A percentile compares a stretch with the other conserved stretches of the same genome.
phyloP scores from a whole-genome alignment of 1,140 invertebrate genomes.

The Daktulosphaira vitifoliae region DNA sequence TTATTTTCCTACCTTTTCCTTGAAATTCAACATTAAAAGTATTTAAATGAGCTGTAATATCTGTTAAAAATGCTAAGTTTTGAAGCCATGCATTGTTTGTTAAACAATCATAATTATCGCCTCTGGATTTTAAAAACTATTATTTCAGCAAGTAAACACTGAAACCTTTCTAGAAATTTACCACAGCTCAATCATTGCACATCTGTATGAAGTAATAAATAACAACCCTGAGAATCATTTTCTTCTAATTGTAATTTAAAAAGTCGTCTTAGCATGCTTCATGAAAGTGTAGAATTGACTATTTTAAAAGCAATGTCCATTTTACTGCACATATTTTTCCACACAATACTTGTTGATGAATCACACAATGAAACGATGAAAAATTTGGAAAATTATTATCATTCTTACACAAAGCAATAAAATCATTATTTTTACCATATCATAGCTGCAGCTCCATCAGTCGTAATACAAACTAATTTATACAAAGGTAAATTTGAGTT shows the following conservation, averaged over 20 bases:
- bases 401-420: slow-evolving; percentile 8
- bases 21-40: not conserved
- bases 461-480: not conserved
- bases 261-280: slow-evolving; percentile 3
- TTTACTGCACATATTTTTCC: not conserved
- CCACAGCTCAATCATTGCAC: not conserved
- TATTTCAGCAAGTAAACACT: not conserved
- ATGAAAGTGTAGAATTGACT: not conserved
- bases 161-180: slow-evolving; percentile 9
- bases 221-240: slow-evolving; percentile 3
- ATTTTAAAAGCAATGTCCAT: slow-evolving; percentile 7
- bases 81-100: not conserved
- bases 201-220: slow-evolving; percentile 4
- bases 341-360: slow-evolving; percentile 15
- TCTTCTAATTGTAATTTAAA: slow-evolving; percentile 2
- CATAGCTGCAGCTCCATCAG: not conserved
- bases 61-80: slow-evolving; percentile 8
- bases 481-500: not conserved
- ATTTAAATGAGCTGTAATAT: slow-evolving; percentile 2
- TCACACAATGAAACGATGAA: slow-evolving; percentile 1
- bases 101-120: slow-evolving; percentile 2
- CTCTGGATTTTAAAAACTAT: slow-evolving; percentile 5
- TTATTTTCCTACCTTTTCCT: not conserved
- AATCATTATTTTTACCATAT: not conserved
- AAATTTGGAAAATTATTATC: slow-evolving; percentile 14